These are phyloP conservation scores for Brachypodius melanocephalos DNA, from an alignment of 2,113 vertebrate genomes.

Conservation along the genomic window DNA sequence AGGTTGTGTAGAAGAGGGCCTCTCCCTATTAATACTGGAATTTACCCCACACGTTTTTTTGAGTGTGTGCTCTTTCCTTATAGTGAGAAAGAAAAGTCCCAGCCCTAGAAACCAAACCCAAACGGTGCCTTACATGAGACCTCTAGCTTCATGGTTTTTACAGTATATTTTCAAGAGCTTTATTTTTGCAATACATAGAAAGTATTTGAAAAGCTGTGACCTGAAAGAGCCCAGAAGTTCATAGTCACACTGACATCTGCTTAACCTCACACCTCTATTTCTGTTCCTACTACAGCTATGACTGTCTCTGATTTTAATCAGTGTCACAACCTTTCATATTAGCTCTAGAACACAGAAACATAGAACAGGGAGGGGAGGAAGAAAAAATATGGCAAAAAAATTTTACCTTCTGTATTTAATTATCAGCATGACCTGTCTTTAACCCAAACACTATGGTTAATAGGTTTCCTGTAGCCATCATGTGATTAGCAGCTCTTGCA, in stretches of 20 bases:
- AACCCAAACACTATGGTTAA: conserved; percentile 55
- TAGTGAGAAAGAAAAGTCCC: neutral
- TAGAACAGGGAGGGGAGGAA: neutral
- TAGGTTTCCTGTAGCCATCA: conserved; percentile 51
- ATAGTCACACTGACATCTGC: neutral
- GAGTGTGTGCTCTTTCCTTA: neutral
- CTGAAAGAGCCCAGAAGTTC: conserved; percentile 38
- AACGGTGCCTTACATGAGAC: neutral
- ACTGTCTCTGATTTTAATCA: conserved; percentile 31
- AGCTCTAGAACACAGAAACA: neutral
- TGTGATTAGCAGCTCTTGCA: conserved; percentile 52
- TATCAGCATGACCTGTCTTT: conserved; percentile 62
- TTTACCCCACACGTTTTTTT: neutral
- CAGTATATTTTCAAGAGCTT: neutral
- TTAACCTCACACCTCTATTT: conserved; percentile 50
- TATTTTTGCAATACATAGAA: neutral
- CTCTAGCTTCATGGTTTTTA: neutral
- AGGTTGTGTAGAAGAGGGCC: neutral
- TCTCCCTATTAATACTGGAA: neutral
- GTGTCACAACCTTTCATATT: conserved; percentile 15
- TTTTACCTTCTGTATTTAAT: neutral
- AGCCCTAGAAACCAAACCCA: neutral
- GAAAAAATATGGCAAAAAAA: neutral
- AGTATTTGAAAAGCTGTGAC: neutral
- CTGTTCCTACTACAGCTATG: conserved; percentile 47